Percentiles rank a stretch among this genome's conserved stretches.
phyloP scores from a whole-genome alignment of 1,140 invertebrate genomes.

The Pentalonia nigronervosa region DNA sequence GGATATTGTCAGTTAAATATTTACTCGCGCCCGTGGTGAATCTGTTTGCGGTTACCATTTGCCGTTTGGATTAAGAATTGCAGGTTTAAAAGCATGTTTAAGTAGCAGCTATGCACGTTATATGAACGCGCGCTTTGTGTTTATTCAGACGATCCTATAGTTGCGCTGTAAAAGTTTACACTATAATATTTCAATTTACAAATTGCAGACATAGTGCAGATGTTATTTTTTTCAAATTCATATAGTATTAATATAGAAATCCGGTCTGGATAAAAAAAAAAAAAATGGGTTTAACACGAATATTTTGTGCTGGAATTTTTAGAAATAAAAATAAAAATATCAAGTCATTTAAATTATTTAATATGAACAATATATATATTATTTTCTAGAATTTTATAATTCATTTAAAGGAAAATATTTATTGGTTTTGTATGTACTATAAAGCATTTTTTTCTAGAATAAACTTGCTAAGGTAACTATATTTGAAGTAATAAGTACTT shows the following conservation, averaged over 20 bases:
- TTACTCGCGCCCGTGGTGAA: slow-evolving; percentile 24
- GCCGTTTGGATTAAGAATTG: slow-evolving; percentile 39
- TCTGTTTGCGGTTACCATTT: slow-evolving; percentile 46
- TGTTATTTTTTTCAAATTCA: not conserved
- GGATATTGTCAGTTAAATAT: slow-evolving; percentile 52
- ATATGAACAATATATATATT: no score
- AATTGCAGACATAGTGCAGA: not conserved
- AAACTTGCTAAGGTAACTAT: no score
- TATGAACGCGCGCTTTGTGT: not conserved
- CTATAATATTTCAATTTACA: not conserved
- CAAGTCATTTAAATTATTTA: no score
- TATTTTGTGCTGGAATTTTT: not conserved
- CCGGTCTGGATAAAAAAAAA: not conserved
- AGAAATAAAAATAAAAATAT: not conserved
- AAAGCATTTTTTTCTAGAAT: no score
- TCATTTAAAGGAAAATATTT: no score
- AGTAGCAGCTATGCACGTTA: not conserved
- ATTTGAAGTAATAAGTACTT: no score
- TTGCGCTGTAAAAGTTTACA: not conserved
- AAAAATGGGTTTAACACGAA: not conserved
- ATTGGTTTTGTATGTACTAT: no score
- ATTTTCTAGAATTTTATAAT: no score
- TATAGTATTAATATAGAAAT: not conserved
- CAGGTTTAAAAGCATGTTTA: slow-evolving; percentile 43
- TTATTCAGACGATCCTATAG: slow-evolving; percentile 2